Evolutionary conservation across 2,797 vertebrate species (phyloP).

Genomic region (Anomalospiza imberbis): DNA sequence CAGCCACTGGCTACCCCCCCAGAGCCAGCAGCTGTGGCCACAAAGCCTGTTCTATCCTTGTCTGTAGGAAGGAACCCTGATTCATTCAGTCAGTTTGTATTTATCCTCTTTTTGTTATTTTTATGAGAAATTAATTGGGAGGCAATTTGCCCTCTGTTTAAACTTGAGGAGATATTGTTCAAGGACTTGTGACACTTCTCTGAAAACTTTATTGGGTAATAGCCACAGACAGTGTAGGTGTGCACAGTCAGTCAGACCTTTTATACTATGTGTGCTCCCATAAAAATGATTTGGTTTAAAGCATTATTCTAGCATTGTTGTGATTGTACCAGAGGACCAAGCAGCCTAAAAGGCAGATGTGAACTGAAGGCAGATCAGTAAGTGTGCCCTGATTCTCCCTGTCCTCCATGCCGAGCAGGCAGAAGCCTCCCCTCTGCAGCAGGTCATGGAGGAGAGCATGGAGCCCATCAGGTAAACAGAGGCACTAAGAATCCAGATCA

Average conservation of each 20-base stretch:
- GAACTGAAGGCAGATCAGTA: constrained; percentile 24
- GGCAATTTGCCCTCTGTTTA: constrained; percentile 59
- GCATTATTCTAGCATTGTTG: constrained; percentile 70
- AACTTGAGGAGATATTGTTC: constrained; percentile 68
- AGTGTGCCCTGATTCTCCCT: not conserved
- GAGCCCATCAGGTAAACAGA: not conserved
- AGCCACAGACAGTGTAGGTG: constrained; percentile 68
- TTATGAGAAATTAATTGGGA: constrained; percentile 72
- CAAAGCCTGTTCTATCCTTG: not conserved
- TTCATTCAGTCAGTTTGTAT: constrained; percentile 51
- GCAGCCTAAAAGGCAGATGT: constrained; percentile 49
- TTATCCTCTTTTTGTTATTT: constrained; percentile 48
- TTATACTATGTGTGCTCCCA: constrained; percentile 70
- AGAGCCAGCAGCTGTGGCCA: constrained; percentile 5
- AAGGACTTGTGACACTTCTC: constrained; percentile 73
- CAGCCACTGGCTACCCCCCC: not conserved
- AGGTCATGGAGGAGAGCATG: not conserved
- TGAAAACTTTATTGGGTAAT: constrained; percentile 82
- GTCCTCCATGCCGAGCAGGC: not conserved
- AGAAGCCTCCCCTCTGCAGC: not conserved
- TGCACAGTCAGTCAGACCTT: constrained; percentile 71
- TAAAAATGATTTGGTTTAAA: constrained; percentile 75
- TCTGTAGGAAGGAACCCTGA: constrained; percentile 53
- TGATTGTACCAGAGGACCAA: constrained; percentile 44
- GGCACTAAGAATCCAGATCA: not conserved